Percentiles rank a stretch among this genome's conserved stretches.
Evolutionary conservation across 35 echinoderm and acorn worm genomes (phyloP).

Genomic region (Acanthaster planci): DNA sequence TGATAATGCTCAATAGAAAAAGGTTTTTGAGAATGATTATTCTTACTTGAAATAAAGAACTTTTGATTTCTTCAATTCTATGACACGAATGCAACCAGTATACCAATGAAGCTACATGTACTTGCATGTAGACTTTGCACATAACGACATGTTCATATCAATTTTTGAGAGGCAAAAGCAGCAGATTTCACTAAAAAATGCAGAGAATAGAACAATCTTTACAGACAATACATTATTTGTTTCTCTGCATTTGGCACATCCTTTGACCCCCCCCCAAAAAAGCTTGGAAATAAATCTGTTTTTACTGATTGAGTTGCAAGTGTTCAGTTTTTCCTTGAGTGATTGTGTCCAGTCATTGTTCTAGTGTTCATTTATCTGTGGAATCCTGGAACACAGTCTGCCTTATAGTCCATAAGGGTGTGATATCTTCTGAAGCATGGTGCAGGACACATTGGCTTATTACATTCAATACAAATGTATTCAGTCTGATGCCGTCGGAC

Average conservation of each 20-base stretch:
- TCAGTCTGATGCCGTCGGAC: constrained; percentile 44
- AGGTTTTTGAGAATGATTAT: too few species aligned
- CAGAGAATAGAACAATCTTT: background rate
- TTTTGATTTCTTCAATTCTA: too few species aligned
- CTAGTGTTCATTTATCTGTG: background rate
- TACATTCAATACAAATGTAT: constrained; percentile 40
- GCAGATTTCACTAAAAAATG: too few species aligned
- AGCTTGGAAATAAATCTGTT: background rate
- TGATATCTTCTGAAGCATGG: constrained; percentile 36
- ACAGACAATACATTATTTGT: background rate
- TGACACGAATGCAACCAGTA: too few species aligned
- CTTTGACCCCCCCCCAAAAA: background rate
- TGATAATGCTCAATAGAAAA: too few species aligned
- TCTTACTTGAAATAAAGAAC: too few species aligned
- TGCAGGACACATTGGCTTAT: constrained; percentile 42
- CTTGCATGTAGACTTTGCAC: too few species aligned
- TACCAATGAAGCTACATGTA: too few species aligned
- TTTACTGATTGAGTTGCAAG: background rate
- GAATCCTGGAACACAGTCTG: background rate
- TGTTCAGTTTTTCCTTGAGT: background rate
- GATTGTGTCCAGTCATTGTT: background rate
- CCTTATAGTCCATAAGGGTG: background rate
- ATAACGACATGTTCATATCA: too few species aligned
- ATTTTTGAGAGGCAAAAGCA: too few species aligned
- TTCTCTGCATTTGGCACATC: background rate